phyloP scores from a whole-genome alignment of 2,797 vertebrate genomes.

The Pseudotriccus pelzelni region DNA sequence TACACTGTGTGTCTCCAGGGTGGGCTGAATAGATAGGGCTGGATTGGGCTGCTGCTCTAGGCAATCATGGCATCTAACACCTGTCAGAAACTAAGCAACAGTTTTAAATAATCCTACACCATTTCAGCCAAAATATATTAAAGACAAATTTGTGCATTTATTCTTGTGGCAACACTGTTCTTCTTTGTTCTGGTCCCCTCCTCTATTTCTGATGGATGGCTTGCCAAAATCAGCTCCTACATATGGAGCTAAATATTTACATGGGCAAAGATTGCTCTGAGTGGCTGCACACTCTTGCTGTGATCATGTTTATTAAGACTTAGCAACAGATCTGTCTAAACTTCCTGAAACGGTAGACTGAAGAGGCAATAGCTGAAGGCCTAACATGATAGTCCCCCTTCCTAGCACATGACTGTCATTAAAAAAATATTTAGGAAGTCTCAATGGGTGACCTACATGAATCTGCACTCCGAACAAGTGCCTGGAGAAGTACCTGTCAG shows the following conservation, averaged over 20 bases:
- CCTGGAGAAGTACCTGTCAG: background rate
- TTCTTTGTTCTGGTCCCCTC: background rate
- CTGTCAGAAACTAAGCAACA: background rate
- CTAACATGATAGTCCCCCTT: background rate
- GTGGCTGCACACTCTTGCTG: background rate
- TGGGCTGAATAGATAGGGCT: accelerated
- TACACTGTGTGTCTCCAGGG: accelerated
- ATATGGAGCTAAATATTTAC: background rate
- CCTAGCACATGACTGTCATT: background rate
- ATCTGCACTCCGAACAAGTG: background rate
- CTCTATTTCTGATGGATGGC: background rate
- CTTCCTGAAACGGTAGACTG: background rate
- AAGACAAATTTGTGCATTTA: background rate
- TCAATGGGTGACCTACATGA: background rate
- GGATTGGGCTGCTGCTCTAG: background rate
- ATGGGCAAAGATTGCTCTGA: background rate
- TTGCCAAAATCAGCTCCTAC: background rate
- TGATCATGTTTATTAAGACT: background rate
- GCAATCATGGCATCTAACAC: accelerated
- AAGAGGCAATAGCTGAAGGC: background rate
- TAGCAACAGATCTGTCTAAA: background rate
- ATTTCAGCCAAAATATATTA: background rate
- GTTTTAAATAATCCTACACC: accelerated
- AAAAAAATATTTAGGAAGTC: background rate
- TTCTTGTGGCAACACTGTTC: background rate